phyloP scores from a whole-genome alignment of 2,888 invertebrate genomes.

The Cephus pulcher region DNA sequence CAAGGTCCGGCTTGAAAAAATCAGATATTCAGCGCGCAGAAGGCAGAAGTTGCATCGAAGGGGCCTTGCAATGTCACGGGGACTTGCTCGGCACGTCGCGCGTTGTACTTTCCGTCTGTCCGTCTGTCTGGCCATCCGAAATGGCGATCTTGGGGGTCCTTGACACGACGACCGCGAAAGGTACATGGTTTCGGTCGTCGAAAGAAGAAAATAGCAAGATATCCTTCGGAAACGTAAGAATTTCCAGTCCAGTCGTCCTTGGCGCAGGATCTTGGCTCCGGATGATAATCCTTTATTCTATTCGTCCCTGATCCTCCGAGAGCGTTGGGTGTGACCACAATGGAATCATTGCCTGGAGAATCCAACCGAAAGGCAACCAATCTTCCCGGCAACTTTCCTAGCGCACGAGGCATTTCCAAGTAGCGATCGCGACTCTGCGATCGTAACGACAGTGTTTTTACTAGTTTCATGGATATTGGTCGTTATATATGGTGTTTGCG shows the following conservation, averaged over 20 bases:
- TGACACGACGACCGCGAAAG: conserved; percentile 26
- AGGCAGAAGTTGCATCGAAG: conserved; percentile 14
- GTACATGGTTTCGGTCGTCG: not conserved
- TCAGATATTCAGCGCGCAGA: conserved; percentile 33
- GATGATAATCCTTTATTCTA: conserved; percentile 1
- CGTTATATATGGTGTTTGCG: not conserved
- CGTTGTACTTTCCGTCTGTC: conserved; percentile 13
- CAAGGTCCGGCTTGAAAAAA: conserved; percentile 29
- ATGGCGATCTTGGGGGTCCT: conserved; percentile 23
- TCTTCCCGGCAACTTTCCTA: not conserved
- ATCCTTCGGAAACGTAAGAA: conserved; percentile 4
- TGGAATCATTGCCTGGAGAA: not conserved
- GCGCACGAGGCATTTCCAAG: not conserved
- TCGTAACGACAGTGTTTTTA: not conserved
- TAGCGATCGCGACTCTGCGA: not conserved
- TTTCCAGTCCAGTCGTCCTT: conserved; percentile 9
- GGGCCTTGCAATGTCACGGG: conserved; percentile 39
- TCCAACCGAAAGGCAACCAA: not conserved
- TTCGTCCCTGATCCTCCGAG: not conserved
- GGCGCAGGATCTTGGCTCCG: not conserved
- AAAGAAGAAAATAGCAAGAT: not conserved
- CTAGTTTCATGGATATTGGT: not conserved
- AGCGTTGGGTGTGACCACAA: not conserved
- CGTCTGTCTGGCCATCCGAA: conserved; percentile 12
- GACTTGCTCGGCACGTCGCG: conserved; percentile 10